Conservation (phyloP, 2,888 invertebrate species). For the Tubiluchus corallicola region DNA sequence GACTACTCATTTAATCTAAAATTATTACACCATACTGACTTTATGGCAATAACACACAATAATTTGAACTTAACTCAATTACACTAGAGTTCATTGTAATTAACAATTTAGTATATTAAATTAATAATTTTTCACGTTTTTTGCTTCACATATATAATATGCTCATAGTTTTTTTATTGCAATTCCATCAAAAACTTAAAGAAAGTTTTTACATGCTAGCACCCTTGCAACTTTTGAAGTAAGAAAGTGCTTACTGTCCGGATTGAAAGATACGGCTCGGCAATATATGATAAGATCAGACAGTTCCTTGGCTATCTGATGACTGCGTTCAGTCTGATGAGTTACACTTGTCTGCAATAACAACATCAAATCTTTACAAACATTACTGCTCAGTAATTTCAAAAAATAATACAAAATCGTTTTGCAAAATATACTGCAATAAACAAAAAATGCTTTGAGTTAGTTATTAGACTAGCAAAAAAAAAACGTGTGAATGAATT, state of each 20-base stretch:
- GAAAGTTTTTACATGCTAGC: no score
- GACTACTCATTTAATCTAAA: no score
- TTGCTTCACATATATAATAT: not conserved
- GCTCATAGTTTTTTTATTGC: not conserved
- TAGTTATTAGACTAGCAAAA: not conserved
- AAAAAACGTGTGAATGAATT: constrained; percentile 4
- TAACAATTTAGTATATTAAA: constrained; percentile 1
- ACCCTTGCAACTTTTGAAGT: no score
- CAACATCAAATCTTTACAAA: no score
- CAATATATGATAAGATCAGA: constrained; percentile 93
- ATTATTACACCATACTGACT: no score
- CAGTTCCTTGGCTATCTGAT: constrained; percentile 85
- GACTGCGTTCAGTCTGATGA: constrained; percentile 73
- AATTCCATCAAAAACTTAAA: constrained; percentile 2
- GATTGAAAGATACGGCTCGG: constrained; percentile 61
- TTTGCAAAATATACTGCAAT: no score
- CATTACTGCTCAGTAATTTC: no score
- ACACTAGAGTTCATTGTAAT: constrained; percentile 4
- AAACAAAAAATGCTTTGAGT: not conserved
- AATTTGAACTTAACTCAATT: no score
- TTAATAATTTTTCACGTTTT: constrained; percentile 10
- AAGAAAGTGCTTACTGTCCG: constrained; percentile 39
- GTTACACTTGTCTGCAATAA: no score
- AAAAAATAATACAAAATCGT: no score
- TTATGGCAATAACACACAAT: no score